These are phyloP conservation scores for Ectemnius cavifrons DNA, from an alignment of 2,888 invertebrate genomes.

Conservation along the genomic window DNA sequence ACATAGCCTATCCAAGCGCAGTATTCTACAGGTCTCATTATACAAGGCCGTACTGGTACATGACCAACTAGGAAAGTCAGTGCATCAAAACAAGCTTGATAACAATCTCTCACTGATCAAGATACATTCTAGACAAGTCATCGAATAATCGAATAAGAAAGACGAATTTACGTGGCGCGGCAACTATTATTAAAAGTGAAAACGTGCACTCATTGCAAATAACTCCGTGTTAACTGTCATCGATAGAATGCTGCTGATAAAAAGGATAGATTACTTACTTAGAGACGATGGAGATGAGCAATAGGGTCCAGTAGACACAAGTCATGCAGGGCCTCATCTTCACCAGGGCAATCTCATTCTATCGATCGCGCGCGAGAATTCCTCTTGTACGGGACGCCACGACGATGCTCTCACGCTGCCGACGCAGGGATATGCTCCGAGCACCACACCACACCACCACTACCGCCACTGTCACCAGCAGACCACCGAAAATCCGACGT, in stretches of 20 bases:
- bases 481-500: slow-evolving; percentile 49
- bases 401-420: not conserved
- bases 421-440: not conserved
- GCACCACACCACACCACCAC: slow-evolving; percentile 16
- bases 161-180: not conserved
- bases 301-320: slow-evolving; percentile 82
- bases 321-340: slow-evolving; percentile 82
- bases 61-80: too few species aligned
- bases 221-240: not conserved
- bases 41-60: too few species aligned
- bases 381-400: not conserved
- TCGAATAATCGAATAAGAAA: too few species aligned
- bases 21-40: not conserved
- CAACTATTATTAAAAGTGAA: not conserved
- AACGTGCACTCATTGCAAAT: not conserved
- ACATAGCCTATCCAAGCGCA: not conserved
- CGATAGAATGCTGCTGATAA: slow-evolving; percentile 43
- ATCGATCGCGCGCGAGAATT: not conserved
- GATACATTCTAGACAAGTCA: too few species aligned
- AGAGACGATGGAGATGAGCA: slow-evolving; percentile 82
- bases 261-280: slow-evolving; percentile 76
- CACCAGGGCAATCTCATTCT: slow-evolving; percentile 19
- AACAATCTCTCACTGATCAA: too few species aligned
- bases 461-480: slow-evolving; percentile 21
- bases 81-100: too few species aligned